Conservation (phyloP, 1,140 invertebrate species). For the Formica selysi region DNA sequence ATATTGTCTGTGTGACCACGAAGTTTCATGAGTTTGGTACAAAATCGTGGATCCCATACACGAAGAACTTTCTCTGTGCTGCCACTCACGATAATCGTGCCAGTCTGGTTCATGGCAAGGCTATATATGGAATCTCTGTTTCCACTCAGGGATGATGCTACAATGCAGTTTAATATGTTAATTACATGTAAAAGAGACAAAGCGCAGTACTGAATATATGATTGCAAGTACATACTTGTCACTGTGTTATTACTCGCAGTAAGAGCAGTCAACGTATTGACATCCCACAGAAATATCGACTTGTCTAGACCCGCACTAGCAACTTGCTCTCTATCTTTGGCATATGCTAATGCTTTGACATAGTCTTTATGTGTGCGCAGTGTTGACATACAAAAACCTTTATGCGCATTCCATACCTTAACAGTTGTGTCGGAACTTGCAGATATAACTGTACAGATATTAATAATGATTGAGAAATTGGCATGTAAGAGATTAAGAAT, state of each 20-base stretch:
- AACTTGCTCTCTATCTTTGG: slow-evolving; percentile 98
- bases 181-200: slow-evolving; percentile 9
- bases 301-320: slow-evolving; percentile 99
- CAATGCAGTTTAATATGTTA: slow-evolving; percentile 77
- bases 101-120: slow-evolving; percentile 98
- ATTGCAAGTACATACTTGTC: slow-evolving; percentile 91
- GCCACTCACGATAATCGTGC: slow-evolving; percentile 98
- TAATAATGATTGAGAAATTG: slow-evolving; percentile 18
- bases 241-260: slow-evolving; percentile 99
- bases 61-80: slow-evolving; percentile 98
- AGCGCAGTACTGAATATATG: background rate
- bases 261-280: slow-evolving; percentile 98
- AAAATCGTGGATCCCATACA: slow-evolving; percentile 98
- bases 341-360: slow-evolving; percentile 99
- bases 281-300: slow-evolving; percentile 99
- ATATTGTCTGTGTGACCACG: slow-evolving; percentile 99
- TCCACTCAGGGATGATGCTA: slow-evolving; percentile 97
- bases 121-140: slow-evolving; percentile 99
- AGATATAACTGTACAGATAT: slow-evolving; percentile 94
- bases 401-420: slow-evolving; percentile 99
- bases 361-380: slow-evolving; percentile 99
- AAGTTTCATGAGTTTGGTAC: slow-evolving; percentile 98
- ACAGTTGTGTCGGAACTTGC: slow-evolving; percentile 99
- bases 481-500: background rate
- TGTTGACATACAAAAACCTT: slow-evolving; percentile 99